Percentiles rank a stretch among this genome's conserved stretches.
These are phyloP conservation scores for Stramonita haemastoma DNA, from an alignment of 2,888 invertebrate species.

Conservation along the genomic window DNA sequence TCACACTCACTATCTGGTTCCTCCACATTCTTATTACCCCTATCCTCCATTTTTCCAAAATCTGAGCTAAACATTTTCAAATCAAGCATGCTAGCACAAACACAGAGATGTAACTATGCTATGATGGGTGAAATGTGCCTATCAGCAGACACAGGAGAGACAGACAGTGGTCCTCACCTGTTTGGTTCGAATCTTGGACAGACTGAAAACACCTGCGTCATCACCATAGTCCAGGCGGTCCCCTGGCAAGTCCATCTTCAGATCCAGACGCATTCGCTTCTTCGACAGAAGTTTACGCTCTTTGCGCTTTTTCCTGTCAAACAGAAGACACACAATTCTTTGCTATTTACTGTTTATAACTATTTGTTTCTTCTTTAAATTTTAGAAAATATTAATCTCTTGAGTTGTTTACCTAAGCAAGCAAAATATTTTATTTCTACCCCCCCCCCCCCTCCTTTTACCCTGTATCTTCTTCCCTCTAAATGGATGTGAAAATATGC, in stretches of 20 bases:
- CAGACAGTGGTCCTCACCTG: no score
- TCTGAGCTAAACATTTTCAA: no score
- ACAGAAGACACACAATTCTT: background rate
- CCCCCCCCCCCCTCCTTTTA: background rate
- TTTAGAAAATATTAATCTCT: no score
- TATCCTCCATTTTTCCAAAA: no score
- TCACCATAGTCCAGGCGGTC: constrained; percentile 82
- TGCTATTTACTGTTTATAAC: background rate
- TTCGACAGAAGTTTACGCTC: constrained; percentile 90
- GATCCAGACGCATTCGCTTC: constrained; percentile 91
- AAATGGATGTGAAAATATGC: no score
- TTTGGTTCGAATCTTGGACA: constrained; percentile 86
- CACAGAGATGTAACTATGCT: no score
- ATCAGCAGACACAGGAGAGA: background rate
- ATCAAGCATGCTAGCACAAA: no score
- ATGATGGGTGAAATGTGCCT: no score
- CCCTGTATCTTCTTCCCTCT: background rate
- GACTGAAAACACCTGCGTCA: constrained; percentile 85
- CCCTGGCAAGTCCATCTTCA: constrained; percentile 97
- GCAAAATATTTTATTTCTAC: background rate
- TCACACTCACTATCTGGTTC: no score
- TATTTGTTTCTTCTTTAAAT: background rate
- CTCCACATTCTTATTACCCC: no score
- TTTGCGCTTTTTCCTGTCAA: constrained; percentile 83
- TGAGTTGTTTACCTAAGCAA: no score